phyloP scores from a whole-genome alignment of 2,113 vertebrate species.

The Chloroceryle aenea region DNA sequence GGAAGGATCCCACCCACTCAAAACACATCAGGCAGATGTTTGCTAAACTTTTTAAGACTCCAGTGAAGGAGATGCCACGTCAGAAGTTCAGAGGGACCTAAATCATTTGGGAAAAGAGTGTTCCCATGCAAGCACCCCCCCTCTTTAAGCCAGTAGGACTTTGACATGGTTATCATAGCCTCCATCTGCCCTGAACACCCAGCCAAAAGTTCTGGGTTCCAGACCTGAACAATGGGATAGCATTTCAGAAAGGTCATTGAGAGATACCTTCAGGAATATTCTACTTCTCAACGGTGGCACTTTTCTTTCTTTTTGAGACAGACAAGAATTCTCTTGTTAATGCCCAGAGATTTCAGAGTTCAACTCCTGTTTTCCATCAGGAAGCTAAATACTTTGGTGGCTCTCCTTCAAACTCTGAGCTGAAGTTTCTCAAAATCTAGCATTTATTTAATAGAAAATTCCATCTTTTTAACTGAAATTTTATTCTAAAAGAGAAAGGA shows the following conservation, averaged over 20 bases:
- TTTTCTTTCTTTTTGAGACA: background rate
- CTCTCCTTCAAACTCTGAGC: background rate
- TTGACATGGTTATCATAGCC: accelerated
- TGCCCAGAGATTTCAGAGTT: background rate
- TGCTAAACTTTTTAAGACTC: background rate
- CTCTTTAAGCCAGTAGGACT: background rate
- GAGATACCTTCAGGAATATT: background rate
- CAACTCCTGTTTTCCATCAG: background rate
- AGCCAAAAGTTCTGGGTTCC: background rate
- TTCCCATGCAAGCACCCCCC: background rate
- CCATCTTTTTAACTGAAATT: background rate
- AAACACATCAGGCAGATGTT: background rate
- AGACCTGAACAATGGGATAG: background rate
- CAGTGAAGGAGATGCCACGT: background rate
- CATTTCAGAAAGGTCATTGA: background rate
- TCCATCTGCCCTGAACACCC: background rate
- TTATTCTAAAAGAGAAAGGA: background rate
- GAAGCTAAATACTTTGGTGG: background rate
- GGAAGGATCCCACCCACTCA: accelerated
- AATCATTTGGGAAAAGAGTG: accelerated
- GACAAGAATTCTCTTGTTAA: background rate
- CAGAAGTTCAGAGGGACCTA: background rate
- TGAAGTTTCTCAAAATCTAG: background rate
- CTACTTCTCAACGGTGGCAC: background rate
- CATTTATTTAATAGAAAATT: background rate